Conservation (phyloP, 2,113 vertebrate genomes). For the Cheilinus undulatus region DNA sequence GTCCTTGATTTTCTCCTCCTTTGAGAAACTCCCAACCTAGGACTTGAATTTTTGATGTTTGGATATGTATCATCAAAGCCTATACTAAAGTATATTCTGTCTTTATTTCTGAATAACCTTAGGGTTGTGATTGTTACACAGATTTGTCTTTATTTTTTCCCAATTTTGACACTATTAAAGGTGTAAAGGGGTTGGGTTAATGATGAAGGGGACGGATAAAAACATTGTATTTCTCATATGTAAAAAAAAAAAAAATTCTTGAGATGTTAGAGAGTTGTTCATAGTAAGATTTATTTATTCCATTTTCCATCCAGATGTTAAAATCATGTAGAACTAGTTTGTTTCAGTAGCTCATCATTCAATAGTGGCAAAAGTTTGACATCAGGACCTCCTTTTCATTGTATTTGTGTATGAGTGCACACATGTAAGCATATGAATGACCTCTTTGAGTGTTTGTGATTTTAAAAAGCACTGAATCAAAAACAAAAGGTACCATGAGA, state of each 20-base stretch:
- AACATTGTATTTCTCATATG: conserved; percentile 45
- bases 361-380: conserved; percentile 52
- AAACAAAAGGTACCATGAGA: conserved; percentile 29
- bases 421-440: conserved; percentile 4
- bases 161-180: conserved; percentile 36
- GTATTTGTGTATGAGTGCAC: conserved; percentile 3
- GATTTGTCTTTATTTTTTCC: conserved; percentile 8
- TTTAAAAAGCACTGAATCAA: conserved; percentile 42
- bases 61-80: conserved; percentile 21
- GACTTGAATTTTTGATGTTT: conserved; percentile 24
- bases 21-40: conserved; percentile 34
- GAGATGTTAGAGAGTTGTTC: conserved; percentile 28
- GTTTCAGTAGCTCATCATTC: conserved; percentile 33
- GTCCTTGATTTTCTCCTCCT: conserved; percentile 42
- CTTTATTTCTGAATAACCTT: conserved; percentile 36
- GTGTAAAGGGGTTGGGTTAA: neutral
- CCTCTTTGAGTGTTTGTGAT: neutral
- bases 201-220: conserved; percentile 15
- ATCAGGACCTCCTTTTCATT: conserved; percentile 69
- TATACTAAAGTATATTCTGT: conserved; percentile 30
- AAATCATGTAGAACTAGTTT: conserved; percentile 41
- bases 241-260: conserved; percentile 35
- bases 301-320: conserved; percentile 45
- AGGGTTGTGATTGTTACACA: neutral
- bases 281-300: conserved; percentile 64